Percentiles rank a stretch among this genome's conserved stretches.
Conservation (phyloP, 1,140 invertebrate genomes). For the Diuraphis noxia region DNA sequence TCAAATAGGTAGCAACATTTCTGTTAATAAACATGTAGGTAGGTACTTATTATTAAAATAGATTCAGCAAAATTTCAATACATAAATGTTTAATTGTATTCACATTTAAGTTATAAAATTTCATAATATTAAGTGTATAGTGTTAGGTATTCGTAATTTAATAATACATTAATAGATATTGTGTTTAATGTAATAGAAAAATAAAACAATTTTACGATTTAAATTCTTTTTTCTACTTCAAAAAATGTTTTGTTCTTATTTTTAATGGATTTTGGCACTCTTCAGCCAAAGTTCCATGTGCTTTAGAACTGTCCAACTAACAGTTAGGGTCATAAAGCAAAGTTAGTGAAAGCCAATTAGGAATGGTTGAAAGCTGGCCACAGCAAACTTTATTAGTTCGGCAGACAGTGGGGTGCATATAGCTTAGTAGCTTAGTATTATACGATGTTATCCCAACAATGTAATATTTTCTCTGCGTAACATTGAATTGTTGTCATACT, state of each 20-base stretch:
- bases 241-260: not conserved
- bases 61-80: not conserved
- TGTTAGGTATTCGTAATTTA: not conserved
- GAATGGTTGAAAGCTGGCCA: not conserved
- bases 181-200: not conserved
- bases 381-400: not conserved
- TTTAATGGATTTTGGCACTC: not conserved
- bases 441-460: not conserved
- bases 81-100: not conserved
- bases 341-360: slow-evolving; percentile 26
- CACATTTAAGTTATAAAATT: not conserved
- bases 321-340: not conserved
- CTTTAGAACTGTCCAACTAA: not conserved
- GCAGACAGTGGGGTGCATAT: not conserved
- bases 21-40: not conserved
- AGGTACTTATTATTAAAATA: not conserved
- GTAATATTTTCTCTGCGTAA: not conserved
- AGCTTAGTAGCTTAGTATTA: not conserved
- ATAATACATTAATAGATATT: slow-evolving; percentile 6
- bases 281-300: not conserved
- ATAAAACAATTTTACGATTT: not conserved
- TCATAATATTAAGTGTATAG: not conserved
- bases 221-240: not conserved
- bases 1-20: not conserved
- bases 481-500: slow-evolving; percentile 23